Base-by-base conservation (phyloP, 2,888 invertebrate genomes). In the Synergus gifuensis region DNA sequence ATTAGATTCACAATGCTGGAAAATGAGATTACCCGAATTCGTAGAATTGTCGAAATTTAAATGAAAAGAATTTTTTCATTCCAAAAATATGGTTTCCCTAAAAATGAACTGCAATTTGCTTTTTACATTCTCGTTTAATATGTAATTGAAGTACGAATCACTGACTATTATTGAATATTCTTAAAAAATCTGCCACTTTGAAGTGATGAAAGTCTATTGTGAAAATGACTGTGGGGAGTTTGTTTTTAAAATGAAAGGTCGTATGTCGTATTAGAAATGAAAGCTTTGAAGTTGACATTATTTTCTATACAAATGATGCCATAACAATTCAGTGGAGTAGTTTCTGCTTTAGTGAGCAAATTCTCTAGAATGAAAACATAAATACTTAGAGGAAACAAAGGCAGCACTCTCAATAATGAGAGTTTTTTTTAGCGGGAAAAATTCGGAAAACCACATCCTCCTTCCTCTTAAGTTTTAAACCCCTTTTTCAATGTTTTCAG, bases 361-460 rank as follows among this genome's bases (percentile, higher is more conserved):
- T 58, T n/a, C n/a, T 16, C 18, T 42, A 42, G 42, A 8, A 63
- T 36, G 4, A 5, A 63, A 63, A 63, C 28, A 28, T 28, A 28
- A 3, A 28, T 1, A 28, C 22, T 28, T 14, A 63, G 2, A 22
- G 16, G 7, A 49, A 49, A 49, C 5, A 5, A 49, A 14, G 16
- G 28, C 46, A n/a, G 62, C 81, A 69, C 69, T 78, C 79, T 18
- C 62, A 54, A 66, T 83, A 83, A 83, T 78, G 81, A 81, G 69
- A 63, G 54, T 76, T 81, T 77, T 67, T 81, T 81, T 54, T 78
- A 36, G 76, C 63, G 9, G 76, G 42, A 4, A 36, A 36, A 36
- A 36, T 36, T 4, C 4, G 36, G 36, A 4, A 36, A 44, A 73
- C 60, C 67, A 36, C 67, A 82, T 83, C 78, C 82, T 81, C 79